Evolutionary conservation across 2,113 vertebrate species (phyloP), one percentile per base, ranked within the genome.

Genomic region (Phyllopteryx taeniolatus): DNA sequence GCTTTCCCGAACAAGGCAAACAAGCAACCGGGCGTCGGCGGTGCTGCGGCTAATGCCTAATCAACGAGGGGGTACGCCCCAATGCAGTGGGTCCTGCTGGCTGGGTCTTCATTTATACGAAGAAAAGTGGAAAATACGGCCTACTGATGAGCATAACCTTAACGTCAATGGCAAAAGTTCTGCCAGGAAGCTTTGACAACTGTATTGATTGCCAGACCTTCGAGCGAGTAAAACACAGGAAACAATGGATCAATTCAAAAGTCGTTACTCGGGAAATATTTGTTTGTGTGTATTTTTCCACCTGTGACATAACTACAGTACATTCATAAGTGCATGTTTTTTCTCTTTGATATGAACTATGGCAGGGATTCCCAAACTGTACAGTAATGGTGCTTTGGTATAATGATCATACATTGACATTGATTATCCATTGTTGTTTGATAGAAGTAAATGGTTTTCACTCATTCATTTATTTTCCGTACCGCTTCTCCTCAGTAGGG

Each of bases 11-110:
- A 69, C 67, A 17, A 2, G 81, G 78, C 86, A 86, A 90, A 90
- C 87, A 90, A 91, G 88, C 81, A 82, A 78, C 84, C 78, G 68
- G 79, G 76, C 53, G 75, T 82, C 22, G 70, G 76, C 83, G 75
- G 79, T 81, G 73, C 73, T 72, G 61, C 79, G 78, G 85, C 81
- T 85, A 87, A 88, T 86, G 78, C 83, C 77, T 79, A 89, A 90
- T 91, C 90, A 89, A 90, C 90, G 85, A 71, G 79, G 65, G 77
- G 79, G 75, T 53, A 39, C 31, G 79, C 77, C 85, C 81, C 79
- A 74, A 71, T 35, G 74, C 74, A 79, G 83, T 67, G 11, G 72
- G 35, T 6, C 35, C 35, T 39, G 6, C 35, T 39, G 35, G 35
- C 6, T 5, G 35, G 73, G 74, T 46, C 68, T 74, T 62, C 65